Conservation (phyloP, 2,888 invertebrate species). For the Drosophila recens region DNA sequence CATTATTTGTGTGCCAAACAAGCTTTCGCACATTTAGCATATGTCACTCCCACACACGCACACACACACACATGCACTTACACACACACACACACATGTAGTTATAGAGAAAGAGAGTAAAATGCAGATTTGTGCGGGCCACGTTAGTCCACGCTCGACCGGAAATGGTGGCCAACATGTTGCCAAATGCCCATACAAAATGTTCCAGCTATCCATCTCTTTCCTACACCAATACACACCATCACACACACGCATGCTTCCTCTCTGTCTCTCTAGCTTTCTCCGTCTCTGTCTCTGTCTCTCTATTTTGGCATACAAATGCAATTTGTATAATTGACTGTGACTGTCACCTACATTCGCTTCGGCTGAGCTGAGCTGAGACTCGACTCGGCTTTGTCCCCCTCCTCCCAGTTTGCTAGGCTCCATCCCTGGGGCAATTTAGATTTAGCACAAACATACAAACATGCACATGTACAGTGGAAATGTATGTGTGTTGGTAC, state of each 20-base stretch:
- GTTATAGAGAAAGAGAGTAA: constrained; percentile 9
- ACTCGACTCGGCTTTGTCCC: constrained; percentile 4
- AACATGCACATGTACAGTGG: constrained; percentile 19
- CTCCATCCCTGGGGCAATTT: constrained; percentile 34
- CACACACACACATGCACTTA: not conserved
- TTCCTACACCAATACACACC: not conserved
- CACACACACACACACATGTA: not conserved
- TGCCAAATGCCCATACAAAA: constrained; percentile 60
- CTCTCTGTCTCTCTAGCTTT: not conserved
- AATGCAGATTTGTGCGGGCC: constrained; percentile 49
- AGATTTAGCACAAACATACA: constrained; percentile 49
- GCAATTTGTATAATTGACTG: constrained; percentile 81
- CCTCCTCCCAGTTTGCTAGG: not conserved
- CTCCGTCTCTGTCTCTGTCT: not conserved
- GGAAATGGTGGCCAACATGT: constrained; percentile 64
- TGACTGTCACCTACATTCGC: constrained; percentile 61
- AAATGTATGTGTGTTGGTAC: constrained; percentile 22
- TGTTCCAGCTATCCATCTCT: constrained; percentile 10
- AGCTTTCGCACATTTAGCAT: constrained; percentile 54
- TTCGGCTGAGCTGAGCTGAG: constrained; percentile 20
- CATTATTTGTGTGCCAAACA: constrained; percentile 60
- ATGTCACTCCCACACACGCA: constrained; percentile 27
- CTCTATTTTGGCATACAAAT: constrained; percentile 55
- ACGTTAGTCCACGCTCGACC: constrained; percentile 42
- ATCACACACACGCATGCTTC: not conserved